Conservation (phyloP, 2,113 vertebrate species). For the Gobiocypris rarus region DNA sequence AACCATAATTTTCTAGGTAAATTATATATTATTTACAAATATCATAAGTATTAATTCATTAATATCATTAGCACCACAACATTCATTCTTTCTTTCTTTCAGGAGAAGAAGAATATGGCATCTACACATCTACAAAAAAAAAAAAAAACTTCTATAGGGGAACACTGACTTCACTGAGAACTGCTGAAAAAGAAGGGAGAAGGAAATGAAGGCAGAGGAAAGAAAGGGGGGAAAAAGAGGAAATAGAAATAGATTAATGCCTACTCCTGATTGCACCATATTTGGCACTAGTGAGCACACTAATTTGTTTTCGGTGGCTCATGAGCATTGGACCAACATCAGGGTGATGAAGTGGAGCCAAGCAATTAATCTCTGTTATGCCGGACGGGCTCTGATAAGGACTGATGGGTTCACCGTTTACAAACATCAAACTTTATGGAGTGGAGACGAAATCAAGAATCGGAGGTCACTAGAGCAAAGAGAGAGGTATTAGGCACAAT, state of each 20-base stretch:
- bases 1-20: not conserved
- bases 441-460: conserved; percentile 70
- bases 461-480: conserved; percentile 64
- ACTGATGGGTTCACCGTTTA: conserved; percentile 73
- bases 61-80: not conserved
- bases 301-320: conserved; percentile 44
- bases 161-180: conserved; percentile 16
- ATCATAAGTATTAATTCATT: not conserved
- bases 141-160: conserved; percentile 19
- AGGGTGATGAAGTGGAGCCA: conserved; percentile 63
- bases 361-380: conserved; percentile 74
- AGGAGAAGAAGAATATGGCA: not conserved
- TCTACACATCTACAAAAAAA: conserved; percentile 5
- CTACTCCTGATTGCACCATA: conserved; percentile 57
- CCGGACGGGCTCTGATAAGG: conserved; percentile 71
- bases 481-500: conserved; percentile 67
- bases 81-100: not conserved
- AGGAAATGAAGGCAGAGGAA: conserved; percentile 46
- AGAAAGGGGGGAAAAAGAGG: not conserved
- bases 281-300: conserved; percentile 63
- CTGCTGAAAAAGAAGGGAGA: not conserved
- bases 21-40: not conserved
- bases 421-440: conserved; percentile 71
- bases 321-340: conserved; percentile 37
- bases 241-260: conserved; percentile 63